phyloP scores from a whole-genome alignment of 2,888 invertebrate species.

The Steinernema scapterisci region DNA sequence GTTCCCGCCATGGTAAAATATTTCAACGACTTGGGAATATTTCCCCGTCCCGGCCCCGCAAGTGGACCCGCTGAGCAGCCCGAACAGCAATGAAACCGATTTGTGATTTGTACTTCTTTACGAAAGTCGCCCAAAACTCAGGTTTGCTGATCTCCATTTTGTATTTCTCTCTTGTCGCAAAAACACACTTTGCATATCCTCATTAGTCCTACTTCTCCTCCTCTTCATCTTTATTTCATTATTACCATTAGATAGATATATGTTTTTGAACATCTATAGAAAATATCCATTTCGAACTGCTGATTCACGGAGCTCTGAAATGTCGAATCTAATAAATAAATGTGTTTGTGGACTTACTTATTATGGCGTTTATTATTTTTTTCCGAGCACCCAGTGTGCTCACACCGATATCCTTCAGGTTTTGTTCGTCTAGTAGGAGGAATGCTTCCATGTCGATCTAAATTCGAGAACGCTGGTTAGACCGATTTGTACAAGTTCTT shows the following conservation, averaged over 20 bases:
- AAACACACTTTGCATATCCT: neutral
- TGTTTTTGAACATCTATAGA: constrained; percentile 1
- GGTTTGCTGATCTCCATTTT: no score
- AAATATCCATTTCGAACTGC: constrained; percentile 52
- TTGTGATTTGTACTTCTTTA: no score
- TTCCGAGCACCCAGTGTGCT: constrained; percentile 64
- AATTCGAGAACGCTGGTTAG: no score
- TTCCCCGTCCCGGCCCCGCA: no score
- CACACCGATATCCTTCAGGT: constrained; percentile 64
- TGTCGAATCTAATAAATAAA: neutral
- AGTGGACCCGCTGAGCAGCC: no score
- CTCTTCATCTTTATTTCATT: neutral
- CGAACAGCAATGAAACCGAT: no score
- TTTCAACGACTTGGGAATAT: no score
- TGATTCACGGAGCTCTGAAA: constrained; percentile 62
- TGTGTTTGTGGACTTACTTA: constrained; percentile 46
- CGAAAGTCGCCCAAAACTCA: no score
- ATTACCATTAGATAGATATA: neutral
- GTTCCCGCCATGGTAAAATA: no score
- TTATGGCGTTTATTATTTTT: constrained; percentile 65
- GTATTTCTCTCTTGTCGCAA: no score
- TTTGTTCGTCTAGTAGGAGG: constrained; percentile 61
- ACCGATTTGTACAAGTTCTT: no score
- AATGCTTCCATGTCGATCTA: constrained; percentile 67
- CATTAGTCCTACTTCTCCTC: neutral